Evolutionary conservation across 2,113 vertebrate genomes (phyloP).

Genomic region (Hippoglossus stenolepis): DNA sequence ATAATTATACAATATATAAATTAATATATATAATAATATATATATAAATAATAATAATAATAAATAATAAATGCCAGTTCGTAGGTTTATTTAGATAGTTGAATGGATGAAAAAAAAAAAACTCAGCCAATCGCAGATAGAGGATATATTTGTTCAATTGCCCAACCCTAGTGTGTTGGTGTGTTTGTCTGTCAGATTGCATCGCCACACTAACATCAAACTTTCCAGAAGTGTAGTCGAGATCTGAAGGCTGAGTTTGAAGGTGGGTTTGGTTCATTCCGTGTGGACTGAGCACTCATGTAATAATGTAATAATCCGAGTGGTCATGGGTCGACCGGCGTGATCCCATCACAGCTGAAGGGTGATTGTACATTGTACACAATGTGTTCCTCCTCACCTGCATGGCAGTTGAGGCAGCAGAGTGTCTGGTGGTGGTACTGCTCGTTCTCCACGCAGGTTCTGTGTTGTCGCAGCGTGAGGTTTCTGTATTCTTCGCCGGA

Average conservation of each 20-base stretch:
- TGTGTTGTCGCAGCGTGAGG: slow-evolving; percentile 63
- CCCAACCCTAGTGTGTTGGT: background rate
- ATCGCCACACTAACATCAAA: background rate
- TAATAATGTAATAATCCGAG: background rate
- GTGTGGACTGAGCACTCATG: background rate
- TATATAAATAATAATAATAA: no score
- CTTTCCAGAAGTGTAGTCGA: background rate
- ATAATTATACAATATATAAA: no score
- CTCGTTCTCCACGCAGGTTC: slow-evolving; percentile 77
- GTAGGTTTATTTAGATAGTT: no score
- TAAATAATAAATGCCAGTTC: no score
- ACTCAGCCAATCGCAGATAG: no score
- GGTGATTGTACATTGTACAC: background rate
- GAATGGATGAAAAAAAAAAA: no score
- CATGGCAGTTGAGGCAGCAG: slow-evolving; percentile 84
- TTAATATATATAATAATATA: no score
- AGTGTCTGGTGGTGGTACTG: slow-evolving; percentile 77
- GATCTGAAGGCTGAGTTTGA: background rate
- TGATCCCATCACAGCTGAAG: background rate
- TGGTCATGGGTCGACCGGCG: background rate
- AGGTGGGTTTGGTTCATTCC: background rate
- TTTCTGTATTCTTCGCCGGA: slow-evolving; percentile 64
- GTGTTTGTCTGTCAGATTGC: background rate
- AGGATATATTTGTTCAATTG: no score
- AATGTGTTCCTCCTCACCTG: slow-evolving; percentile 71